Percentiles rank a stretch among this genome's conserved stretches.
phyloP scores from a whole-genome alignment of 2,113 vertebrate species.

The Callipepla squamata region DNA sequence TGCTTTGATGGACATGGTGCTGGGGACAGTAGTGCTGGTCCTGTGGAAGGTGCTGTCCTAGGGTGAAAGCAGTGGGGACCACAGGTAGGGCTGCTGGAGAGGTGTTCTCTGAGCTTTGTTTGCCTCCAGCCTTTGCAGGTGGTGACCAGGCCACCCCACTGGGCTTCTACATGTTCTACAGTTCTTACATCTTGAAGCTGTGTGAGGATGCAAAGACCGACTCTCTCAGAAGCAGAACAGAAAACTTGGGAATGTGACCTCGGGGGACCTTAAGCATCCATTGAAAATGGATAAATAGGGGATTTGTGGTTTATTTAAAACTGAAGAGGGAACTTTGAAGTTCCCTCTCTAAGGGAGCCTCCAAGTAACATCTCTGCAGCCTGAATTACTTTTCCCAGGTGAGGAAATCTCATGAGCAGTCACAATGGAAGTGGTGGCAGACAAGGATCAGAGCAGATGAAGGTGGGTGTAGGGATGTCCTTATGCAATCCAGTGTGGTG shows the following conservation, averaged over 20 bases:
- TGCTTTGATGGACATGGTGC: background rate
- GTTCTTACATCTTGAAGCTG: background rate
- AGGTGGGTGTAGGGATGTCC: background rate
- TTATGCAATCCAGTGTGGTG: background rate
- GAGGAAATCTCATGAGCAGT: background rate
- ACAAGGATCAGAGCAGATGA: background rate
- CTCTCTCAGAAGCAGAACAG: background rate
- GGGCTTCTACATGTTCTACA: fast-evolving
- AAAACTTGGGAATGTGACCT: background rate
- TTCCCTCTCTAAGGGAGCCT: background rate
- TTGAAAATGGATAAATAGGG: background rate
- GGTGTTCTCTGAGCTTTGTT: background rate
- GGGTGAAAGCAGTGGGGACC: background rate
- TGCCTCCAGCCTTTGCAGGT: background rate
- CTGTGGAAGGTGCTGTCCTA: background rate
- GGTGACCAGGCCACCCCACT: background rate
- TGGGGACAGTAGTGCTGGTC: background rate
- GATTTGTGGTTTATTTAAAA: background rate
- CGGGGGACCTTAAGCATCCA: background rate
- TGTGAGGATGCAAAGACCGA: fast-evolving
- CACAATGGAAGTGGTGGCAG: fast-evolving
- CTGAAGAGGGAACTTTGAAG: background rate
- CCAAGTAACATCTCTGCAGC: background rate
- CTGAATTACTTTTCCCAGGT: background rate
- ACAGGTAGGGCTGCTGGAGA: fast-evolving